Base-by-base conservation (phyloP, 2,797 vertebrate species). In the Lepus townsendii region DNA sequence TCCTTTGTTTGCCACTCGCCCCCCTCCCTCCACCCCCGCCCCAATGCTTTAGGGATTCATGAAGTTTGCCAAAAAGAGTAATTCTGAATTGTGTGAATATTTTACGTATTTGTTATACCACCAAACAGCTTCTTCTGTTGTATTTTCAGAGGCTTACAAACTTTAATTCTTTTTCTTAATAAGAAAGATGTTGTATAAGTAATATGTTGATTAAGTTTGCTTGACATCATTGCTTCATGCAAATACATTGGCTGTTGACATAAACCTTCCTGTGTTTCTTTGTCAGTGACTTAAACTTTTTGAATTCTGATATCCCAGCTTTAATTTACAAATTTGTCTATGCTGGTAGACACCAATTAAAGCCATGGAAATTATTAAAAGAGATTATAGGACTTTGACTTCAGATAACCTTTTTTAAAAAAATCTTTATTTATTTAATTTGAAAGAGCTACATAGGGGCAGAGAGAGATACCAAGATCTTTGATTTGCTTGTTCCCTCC, bases 281-380 rank as follows among this genome's bases (percentile, higher is more conserved):
- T 12, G 73, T 73, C 66, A 60, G 26, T 78, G 6, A 54, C 11
- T 72, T 93, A 78, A 27, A 24, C 38, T 84, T 96, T 91, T 73
- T 88, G 30, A 14, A 77, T n/a, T 73, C 17, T 78, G 17, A 66
- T 62, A 32, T 35, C 71, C 17, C 26, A 62, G 10, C 27, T 86
- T 90, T 78, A 38, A 63, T 84, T 96, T 82, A 14, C 82, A 89
- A 85, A 73, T 27, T 88, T 75, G 13, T 88, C 8, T 83, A 32
- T 84, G 79, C 60, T 91, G 20, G 57, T 90, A 11, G 65, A 32
- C 82, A 42, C 76, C 84, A 85, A 73, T 54, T 65, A 71, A 89
- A 66, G 66, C 19, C 65, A 5, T n/a, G 94, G 75, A 76, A 65
- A 71, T 90, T 60, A 60, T 26, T 82, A 50, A 78, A 38, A 30